These are phyloP conservation scores for Trichopria drosophilae DNA, from an alignment of 2,888 invertebrate species.

Conservation along the genomic window DNA sequence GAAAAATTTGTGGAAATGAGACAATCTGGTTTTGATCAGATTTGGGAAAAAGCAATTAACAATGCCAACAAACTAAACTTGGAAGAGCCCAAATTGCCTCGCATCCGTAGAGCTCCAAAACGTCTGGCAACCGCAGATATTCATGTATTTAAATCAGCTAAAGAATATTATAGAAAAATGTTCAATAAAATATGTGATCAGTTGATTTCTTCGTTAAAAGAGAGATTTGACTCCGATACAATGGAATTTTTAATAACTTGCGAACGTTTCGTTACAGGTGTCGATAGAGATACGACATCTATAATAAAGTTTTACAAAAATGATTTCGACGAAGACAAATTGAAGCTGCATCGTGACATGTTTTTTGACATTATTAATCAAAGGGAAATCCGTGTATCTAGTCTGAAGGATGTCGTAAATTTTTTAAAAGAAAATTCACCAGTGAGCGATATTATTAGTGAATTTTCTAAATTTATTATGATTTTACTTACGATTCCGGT, in stretches of 20 bases:
- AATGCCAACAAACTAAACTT: slow-evolving; percentile 20
- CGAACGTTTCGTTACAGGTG: slow-evolving; percentile 22
- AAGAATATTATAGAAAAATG: no score
- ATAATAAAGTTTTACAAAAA: slow-evolving; percentile 20
- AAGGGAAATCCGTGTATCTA: no score
- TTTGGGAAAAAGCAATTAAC: slow-evolving; percentile 14
- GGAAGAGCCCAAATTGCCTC: slow-evolving; percentile 21
- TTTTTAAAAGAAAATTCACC: no score
- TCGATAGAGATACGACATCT: slow-evolving; percentile 9
- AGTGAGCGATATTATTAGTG: no score
- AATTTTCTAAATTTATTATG: no score
- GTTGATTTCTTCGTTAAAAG: slow-evolving; percentile 22
- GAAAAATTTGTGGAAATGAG: slow-evolving; percentile 7
- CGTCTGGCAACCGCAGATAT: slow-evolving; percentile 4
- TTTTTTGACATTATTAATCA: no score
- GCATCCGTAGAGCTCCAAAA: slow-evolving; percentile 10
- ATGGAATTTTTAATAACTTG: slow-evolving; percentile 23
- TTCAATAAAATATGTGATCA: slow-evolving; percentile 24
- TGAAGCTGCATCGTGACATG: no score
- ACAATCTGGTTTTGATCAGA: slow-evolving; percentile 17
- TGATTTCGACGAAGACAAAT: no score
- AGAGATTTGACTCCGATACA: slow-evolving; percentile 22
- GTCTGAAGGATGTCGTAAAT: no score
- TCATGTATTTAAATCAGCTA: slow-evolving; percentile 23
- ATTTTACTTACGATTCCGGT: no score